Percentiles rank a stretch among this genome's conserved stretches.
Conservation (phyloP, 2,888 invertebrate species). For the Ischnus inquisitorius region DNA sequence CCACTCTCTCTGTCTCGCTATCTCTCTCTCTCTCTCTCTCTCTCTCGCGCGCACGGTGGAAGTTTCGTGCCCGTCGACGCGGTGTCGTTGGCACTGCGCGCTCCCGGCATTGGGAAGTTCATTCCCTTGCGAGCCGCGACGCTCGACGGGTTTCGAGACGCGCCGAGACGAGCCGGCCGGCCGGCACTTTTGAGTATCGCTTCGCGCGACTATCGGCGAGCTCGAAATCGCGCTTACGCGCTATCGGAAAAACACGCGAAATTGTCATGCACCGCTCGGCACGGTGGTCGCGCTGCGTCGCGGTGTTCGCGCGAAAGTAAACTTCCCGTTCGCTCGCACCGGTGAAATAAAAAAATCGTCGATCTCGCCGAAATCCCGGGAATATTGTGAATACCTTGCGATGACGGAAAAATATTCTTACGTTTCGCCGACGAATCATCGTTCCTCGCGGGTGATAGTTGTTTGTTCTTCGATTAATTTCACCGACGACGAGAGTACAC, state of each 20-base stretch:
- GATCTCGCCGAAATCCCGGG: too few relatives aligned
- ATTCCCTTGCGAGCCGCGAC: constrained; percentile 65
- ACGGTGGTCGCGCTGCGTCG: constrained; percentile 17
- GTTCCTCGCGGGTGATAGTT: background rate
- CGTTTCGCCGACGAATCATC: background rate
- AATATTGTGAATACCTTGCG: background rate
- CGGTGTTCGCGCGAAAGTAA: background rate
- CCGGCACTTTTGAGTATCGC: constrained; percentile 34
- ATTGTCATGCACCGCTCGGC: background rate
- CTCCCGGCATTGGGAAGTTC: constrained; percentile 64
- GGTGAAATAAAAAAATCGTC: too few relatives aligned
- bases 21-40: constrained; percentile 49
- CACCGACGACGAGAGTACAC: background rate
- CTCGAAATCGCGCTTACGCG: background rate
- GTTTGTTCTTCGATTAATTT: constrained; percentile 11
- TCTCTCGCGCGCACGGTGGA: too few relatives aligned
- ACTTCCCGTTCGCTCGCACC: background rate
- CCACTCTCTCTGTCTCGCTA: constrained; percentile 22
- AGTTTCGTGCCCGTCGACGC: background rate
- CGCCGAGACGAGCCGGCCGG: constrained; percentile 41
- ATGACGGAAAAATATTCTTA: background rate
- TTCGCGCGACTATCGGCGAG: background rate
- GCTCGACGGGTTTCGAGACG: constrained; percentile 41
- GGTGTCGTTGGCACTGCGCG: constrained; percentile 60
- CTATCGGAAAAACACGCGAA: background rate